Conservation (phyloP, 2,113 vertebrate genomes). For the Zootoca vivipara region DNA sequence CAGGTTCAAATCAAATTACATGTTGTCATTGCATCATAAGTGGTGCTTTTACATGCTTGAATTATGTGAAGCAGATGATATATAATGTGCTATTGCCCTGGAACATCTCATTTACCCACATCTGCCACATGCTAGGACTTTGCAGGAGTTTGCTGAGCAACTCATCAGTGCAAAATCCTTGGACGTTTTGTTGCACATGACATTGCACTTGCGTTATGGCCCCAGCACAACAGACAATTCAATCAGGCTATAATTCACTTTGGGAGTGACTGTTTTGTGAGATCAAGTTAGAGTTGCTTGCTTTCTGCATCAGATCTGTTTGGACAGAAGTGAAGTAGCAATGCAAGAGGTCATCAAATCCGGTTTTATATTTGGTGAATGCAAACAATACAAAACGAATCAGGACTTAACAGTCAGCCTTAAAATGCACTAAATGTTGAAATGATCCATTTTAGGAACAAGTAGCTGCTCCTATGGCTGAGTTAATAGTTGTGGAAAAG, state of each 20-base stretch:
- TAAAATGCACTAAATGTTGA: neutral
- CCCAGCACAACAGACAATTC: neutral
- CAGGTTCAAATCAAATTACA: neutral
- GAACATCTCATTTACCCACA: neutral
- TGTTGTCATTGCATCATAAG: neutral
- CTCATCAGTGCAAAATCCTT: neutral
- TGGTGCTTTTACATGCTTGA: neutral
- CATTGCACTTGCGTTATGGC: neutral
- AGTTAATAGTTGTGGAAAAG: neutral
- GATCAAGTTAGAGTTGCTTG: constrained; percentile 7
- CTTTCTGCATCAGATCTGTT: constrained; percentile 8
- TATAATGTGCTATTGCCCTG: neutral
- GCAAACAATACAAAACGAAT: neutral
- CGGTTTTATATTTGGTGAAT: neutral
- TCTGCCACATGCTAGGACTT: neutral
- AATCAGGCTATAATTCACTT: constrained; percentile 12
- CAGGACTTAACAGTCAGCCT: neutral
- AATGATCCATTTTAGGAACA: neutral
- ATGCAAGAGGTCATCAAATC: constrained; percentile 1
- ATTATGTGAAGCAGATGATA: neutral
- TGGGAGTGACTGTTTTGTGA: constrained; percentile 9
- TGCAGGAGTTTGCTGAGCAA: neutral
- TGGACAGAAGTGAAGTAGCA: neutral
- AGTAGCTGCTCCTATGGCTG: neutral
- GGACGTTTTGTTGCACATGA: neutral